Percentiles rank a stretch among this genome's conserved stretches.
Evolutionary conservation across 2,797 vertebrate species (phyloP).

Genomic region (Molossus molossus): DNA sequence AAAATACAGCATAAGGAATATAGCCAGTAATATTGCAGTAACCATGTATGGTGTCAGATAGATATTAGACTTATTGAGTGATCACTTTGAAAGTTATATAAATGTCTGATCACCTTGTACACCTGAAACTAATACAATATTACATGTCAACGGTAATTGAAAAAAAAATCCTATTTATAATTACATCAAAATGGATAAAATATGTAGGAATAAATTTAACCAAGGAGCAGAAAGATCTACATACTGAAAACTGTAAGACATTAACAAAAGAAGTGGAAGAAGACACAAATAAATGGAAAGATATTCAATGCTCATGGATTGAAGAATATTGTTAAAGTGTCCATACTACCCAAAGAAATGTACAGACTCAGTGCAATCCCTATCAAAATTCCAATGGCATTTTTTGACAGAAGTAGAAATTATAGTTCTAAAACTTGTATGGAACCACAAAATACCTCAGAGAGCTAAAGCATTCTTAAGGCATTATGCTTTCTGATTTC

Average conservation of each 20-base stretch:
- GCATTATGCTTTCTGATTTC: not conserved
- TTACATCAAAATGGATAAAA: not conserved
- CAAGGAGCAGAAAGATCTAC: not conserved
- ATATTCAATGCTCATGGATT: not conserved
- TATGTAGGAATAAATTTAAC: not conserved
- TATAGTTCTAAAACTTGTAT: not conserved
- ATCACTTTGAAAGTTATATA: not conserved
- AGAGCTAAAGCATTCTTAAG: not conserved
- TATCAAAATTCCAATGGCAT: not conserved
- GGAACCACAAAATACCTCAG: not conserved
- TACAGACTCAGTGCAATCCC: not conserved
- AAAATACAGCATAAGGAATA: not conserved
- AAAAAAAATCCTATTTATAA: not conserved
- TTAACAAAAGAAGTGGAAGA: not conserved
- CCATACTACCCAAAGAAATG: not conserved
- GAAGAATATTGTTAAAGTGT: slow-evolving; percentile 3
- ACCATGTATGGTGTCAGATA: not conserved
- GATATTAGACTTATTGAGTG: not conserved
- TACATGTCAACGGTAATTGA: not conserved
- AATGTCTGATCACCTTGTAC: not conserved
- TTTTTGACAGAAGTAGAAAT: not conserved
- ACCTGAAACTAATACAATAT: not conserved
- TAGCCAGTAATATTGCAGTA: not conserved
- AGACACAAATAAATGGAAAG: not conserved
- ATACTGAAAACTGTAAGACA: not conserved